Evolutionary conservation across 2,888 invertebrate genomes (phyloP).

Genomic region (Laspeyria flexula): DNA sequence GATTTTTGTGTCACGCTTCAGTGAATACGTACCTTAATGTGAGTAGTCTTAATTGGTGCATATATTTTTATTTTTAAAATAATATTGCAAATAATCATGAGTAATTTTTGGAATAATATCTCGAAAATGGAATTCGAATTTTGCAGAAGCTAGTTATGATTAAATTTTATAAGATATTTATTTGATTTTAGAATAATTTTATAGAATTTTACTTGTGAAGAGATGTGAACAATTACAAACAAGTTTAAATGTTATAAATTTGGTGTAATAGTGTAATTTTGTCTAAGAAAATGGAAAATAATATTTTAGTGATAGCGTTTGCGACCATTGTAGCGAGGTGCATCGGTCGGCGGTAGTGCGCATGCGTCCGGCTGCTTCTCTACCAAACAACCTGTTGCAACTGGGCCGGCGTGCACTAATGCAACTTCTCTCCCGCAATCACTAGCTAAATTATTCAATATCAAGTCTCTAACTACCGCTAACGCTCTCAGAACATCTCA

Average conservation of each 20-base stretch:
- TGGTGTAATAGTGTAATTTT: background rate
- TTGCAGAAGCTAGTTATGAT: too few relatives aligned
- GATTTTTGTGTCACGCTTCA: background rate
- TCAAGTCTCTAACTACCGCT: conserved; percentile 29
- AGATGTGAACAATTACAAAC: too few relatives aligned
- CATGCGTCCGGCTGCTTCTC: conserved; percentile 66
- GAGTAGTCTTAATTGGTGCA: background rate
- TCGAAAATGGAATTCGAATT: too few relatives aligned
- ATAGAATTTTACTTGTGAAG: too few relatives aligned
- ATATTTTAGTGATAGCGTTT: conserved; percentile 25
- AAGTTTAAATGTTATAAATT: background rate
- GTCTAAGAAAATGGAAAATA: background rate
- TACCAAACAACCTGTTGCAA: conserved; percentile 85
- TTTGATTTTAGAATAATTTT: too few relatives aligned
- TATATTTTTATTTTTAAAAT: too few relatives aligned
- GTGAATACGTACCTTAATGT: background rate
- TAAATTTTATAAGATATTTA: too few relatives aligned
- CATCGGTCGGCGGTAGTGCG: conserved; percentile 62
- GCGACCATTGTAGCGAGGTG: conserved; percentile 71
- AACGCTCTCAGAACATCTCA: conserved; percentile 22
- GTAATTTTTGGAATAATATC: too few relatives aligned
- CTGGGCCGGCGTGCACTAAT: conserved; percentile 79
- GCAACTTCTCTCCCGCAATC: conserved; percentile 75
- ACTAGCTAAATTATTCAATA: conserved; percentile 60
- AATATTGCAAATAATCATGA: too few relatives aligned